A percentile compares a stretch with the other conserved stretches of the same genome.
Conservation (phyloP, 2,888 invertebrate genomes). For the Trisateles emortualis region DNA sequence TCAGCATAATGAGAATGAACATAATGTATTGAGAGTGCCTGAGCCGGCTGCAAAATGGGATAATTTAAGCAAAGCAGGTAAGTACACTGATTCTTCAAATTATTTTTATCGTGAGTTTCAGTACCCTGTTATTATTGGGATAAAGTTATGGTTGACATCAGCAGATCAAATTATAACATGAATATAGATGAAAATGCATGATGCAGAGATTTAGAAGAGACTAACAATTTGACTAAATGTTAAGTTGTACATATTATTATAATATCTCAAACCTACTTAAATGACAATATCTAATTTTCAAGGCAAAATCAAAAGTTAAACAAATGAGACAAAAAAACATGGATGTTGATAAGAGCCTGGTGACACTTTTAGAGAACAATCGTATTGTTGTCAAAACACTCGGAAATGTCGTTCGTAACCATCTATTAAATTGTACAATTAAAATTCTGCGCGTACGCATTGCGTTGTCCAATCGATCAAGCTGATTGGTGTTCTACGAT, state of each 20-base stretch:
- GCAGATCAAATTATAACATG: not conserved
- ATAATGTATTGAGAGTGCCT: conserved; percentile 5
- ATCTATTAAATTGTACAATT: conserved; percentile 49
- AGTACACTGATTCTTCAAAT: conserved; percentile 1
- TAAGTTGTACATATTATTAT: too few species aligned
- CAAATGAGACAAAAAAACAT: not conserved
- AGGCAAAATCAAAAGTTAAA: not conserved
- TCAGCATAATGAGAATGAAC: conserved; percentile 5
- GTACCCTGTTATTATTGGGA: not conserved
- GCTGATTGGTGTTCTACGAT: conserved; percentile 68
- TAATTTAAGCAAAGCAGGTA: conserved; percentile 4
- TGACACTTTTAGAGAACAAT: conserved; percentile 16
- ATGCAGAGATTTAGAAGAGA: too few species aligned
- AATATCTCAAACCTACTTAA: too few species aligned
- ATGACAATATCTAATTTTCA: not conserved
- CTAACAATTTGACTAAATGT: too few species aligned
- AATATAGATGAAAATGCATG: too few species aligned
- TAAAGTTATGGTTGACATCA: not conserved
- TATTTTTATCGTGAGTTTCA: not conserved
- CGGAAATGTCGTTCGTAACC: conserved; percentile 25
- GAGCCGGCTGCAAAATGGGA: conserved; percentile 4
- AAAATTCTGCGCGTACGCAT: conserved; percentile 56
- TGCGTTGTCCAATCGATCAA: conserved; percentile 67
- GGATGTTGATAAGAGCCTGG: conserved; percentile 1
- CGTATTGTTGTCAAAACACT: conserved; percentile 38